Percentiles rank a stretch among this genome's conserved stretches.
Evolutionary conservation across 2,888 invertebrate genomes (phyloP).

Genomic region (Lepidochrysops patricia): DNA sequence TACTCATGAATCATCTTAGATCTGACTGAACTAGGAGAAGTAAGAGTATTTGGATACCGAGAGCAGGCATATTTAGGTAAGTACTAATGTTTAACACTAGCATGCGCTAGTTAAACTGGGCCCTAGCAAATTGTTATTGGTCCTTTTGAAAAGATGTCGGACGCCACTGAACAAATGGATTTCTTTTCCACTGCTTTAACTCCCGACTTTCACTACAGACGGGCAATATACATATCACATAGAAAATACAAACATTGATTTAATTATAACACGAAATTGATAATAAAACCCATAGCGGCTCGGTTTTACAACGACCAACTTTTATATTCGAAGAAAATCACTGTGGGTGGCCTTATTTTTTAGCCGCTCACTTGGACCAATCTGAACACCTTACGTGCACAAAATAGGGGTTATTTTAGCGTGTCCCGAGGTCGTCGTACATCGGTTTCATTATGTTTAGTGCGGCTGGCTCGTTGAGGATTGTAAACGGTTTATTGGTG

Average conservation of each 20-base stretch:
- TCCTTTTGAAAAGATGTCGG: too few species aligned
- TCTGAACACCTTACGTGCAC: conserved; percentile 20
- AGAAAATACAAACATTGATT: conserved; percentile 12
- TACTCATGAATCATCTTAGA: too few species aligned
- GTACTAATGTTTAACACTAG: too few species aligned
- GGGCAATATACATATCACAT: not conserved
- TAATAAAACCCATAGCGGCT: conserved; percentile 31
- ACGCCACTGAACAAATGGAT: too few species aligned
- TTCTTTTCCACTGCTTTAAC: too few species aligned
- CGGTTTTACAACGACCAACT: conserved; percentile 23
- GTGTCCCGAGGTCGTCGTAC: conserved; percentile 9
- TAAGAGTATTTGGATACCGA: too few species aligned
- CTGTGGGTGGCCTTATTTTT: conserved; percentile 47
- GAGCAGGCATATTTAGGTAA: too few species aligned
- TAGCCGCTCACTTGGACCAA: conserved; percentile 20
- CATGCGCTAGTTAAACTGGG: too few species aligned
- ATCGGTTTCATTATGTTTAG: conserved; percentile 21
- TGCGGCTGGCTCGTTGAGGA: conserved; percentile 29
- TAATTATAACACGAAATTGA: conserved; percentile 24
- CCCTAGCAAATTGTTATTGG: too few species aligned
- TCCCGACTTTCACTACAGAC: not conserved
- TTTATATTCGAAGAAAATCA: conserved; percentile 43
- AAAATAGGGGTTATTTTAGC: conserved; percentile 25
- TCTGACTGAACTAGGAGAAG: too few species aligned
- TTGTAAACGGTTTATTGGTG: conserved; percentile 46